Base-by-base conservation (phyloP, 2,888 invertebrate species). In the Diadegma fenestrale region DNA sequence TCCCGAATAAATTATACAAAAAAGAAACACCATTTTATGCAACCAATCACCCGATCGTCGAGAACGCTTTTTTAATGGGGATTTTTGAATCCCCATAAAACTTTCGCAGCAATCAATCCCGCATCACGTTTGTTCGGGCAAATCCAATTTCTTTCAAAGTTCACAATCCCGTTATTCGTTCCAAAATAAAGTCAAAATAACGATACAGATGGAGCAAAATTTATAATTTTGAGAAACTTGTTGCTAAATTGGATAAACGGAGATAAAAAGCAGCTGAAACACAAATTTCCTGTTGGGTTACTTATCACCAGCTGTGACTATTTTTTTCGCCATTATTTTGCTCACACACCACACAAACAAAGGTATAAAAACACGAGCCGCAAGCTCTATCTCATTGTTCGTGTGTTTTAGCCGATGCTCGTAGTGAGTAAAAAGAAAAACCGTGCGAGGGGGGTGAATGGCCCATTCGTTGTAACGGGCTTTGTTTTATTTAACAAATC, bases 401-500 rank as follows among this genome's bases (percentile, higher is more conserved):
- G 45, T 68, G 76, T 68, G 64, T 66, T 81, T 37, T 80, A 64
- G 81, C 73, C 71, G 72, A 80, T 69, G 48, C 64, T 48, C 68
- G 26, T 43, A 51, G 61, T 66, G 51, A 72, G 43, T 14, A 14
- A 58, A 72, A 69, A 63, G 30, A 33, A 72, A 64, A 72, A 64
- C 26, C 22, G 73, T 43, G n/a, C n/a, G n/a, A 41, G 43, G 41
- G 43, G 80, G 89, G 88, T 88, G 90, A 90, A 91, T 91, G 89
- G 73, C 88, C 90, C 92, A 92, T 92, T 92, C 91, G 92, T 92
- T 92, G 92, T 91, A 91, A 91, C 90, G 91, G 81, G 92, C 92
- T 90, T 92, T 92, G 91, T 92, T 92, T 92, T 91, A 92, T 91
- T 92, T 92, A 92, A 92, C 92, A 90, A 90, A 91, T 90, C 90